These are phyloP conservation scores for Microcebus lehilahytsara DNA, from an alignment of 2,113 vertebrate species.

Conservation along the genomic window DNA sequence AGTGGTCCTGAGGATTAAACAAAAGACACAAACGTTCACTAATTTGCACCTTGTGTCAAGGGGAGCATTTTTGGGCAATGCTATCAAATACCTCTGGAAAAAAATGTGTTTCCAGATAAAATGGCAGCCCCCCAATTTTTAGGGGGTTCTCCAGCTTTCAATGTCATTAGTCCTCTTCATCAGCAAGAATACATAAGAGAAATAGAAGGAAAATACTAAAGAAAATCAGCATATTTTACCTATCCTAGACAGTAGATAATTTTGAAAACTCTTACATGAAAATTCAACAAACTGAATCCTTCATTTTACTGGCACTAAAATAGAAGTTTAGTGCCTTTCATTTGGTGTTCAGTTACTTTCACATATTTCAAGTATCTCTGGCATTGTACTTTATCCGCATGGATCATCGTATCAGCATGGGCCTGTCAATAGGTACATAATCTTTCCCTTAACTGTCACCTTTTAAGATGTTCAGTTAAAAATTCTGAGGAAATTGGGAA, in stretches of 20 bases:
- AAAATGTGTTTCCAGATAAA: neutral
- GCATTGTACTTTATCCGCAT: neutral
- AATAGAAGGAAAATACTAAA: neutral
- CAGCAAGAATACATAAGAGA: neutral
- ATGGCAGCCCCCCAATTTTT: neutral
- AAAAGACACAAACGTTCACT: neutral
- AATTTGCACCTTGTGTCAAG: neutral
- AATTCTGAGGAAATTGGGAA: slow-evolving; percentile 31
- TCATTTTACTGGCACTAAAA: neutral
- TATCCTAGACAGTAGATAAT: neutral
- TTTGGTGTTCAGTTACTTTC: neutral
- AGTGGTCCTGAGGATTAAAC: neutral
- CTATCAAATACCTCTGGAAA: neutral
- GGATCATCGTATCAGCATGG: neutral
- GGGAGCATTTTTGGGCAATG: neutral
- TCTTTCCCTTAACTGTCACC: slow-evolving; percentile 1
- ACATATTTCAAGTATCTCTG: neutral
- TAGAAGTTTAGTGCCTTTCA: neutral
- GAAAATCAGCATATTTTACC: neutral
- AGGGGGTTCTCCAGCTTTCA: neutral
- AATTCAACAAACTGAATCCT: slow-evolving; percentile 6
- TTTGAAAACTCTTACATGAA: slow-evolving; percentile 20
- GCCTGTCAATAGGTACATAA: neutral
- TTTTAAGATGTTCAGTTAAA: slow-evolving; percentile 8
- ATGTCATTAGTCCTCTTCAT: neutral